Evolutionary conservation across 2,888 invertebrate species (phyloP), one percentile per base, ranked within the genome.

Genomic region (Tetanocera ferruginea): DNA sequence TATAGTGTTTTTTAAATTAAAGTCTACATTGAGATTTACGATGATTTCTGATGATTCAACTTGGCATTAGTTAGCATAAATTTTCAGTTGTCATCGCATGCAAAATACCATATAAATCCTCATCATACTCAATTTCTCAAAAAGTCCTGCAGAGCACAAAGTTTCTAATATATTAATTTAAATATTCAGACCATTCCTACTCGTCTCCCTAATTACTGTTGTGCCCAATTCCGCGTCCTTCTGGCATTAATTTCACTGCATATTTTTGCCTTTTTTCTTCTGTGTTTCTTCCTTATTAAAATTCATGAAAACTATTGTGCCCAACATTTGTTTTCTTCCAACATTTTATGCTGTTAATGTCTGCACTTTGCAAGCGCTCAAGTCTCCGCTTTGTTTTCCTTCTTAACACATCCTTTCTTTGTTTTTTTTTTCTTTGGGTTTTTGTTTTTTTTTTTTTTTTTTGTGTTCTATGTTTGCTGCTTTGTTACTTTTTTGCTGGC

Each of bases 281-380:
- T 23, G n/a, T 55, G 9, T 19, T 55, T 19, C 23, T 19, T 55
- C 23, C 55, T 55, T 55, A 55, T 55, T 55, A 55, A 55, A 55
- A 55, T 55, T 55, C 55, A 55, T 55, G 55, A 55, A 55, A 55
- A n/a, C n/a, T 19, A 55, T 23, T 55, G 55, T 55, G n/a, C 8
- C 19, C 55, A 55, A 55, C 55, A 55, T 62, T 62, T 62, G 23
- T 25, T 31, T 28, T 23, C 64, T 28, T 9, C 34, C 57, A 19
- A n/a, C 19, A 28, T 60, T 60, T 60, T 25, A 28, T 64, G 64
- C 64, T 64, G 28, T 69, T 69, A 69, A 43, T 69, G 69, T 69
- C 69, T 69, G 51, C 69, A 69, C 51, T 69, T 51, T 51, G 69
- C 23, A 9, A 19, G 49, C 28, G 69, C 69, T 69, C 52, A 67